Percentiles rank a stretch among this genome's conserved stretches.
phyloP scores from a whole-genome alignment of 2,113 vertebrate species.

The Mormyrus iriodes region DNA sequence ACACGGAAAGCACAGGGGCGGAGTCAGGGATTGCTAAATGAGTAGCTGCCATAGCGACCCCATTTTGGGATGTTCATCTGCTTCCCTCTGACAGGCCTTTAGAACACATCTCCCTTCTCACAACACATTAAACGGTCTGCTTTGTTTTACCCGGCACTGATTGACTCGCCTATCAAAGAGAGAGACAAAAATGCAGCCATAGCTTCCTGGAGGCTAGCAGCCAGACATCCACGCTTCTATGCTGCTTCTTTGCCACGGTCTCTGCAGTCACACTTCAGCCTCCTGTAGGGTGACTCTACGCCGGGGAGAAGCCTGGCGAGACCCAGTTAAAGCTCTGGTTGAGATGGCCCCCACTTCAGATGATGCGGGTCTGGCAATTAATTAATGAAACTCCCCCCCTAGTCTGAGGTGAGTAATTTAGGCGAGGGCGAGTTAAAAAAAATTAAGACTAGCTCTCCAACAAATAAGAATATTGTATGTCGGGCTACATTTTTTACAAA shows the following conservation, averaged over 20 bases:
- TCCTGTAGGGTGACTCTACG: neutral
- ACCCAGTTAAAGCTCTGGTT: neutral
- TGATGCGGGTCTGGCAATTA: neutral
- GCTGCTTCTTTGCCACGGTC: neutral
- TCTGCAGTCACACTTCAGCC: conserved; percentile 13
- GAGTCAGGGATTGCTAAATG: conserved; percentile 44
- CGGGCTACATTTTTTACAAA: neutral
- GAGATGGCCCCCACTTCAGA: neutral
- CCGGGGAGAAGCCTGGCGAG: neutral
- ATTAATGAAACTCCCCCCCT: too few relatives aligned
- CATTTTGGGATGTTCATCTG: conserved; percentile 32
- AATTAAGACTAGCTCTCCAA: neutral
- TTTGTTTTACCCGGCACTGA: neutral
- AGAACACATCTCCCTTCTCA: conserved; percentile 38
- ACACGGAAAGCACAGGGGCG: conserved; percentile 40
- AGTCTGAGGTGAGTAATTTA: neutral
- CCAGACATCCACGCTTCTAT: too few relatives aligned
- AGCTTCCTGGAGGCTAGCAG: neutral
- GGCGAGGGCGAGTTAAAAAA: neutral
- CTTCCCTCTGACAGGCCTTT: conserved; percentile 41
- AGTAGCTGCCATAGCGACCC: conserved; percentile 37
- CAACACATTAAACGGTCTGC: conserved; percentile 15
- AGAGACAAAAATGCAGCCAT: neutral
- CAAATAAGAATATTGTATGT: neutral
- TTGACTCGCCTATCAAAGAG: neutral